phyloP scores from a whole-genome alignment of 2,888 invertebrate genomes.

The Automeris io region DNA sequence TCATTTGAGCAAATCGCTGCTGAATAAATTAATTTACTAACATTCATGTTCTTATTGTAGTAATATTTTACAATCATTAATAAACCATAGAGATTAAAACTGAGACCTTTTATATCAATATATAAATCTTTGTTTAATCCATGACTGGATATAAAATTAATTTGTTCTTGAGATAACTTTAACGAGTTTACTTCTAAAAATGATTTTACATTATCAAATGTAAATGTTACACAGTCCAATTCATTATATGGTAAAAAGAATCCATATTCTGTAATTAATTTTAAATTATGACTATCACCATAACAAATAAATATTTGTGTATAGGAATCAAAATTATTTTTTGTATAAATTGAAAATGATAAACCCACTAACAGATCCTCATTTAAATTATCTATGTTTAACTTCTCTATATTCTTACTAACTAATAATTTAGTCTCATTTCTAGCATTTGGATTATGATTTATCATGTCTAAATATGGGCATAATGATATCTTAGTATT shows the following conservation, averaged over 20 bases:
- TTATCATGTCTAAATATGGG: constrained; percentile 93
- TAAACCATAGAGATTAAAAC: constrained; percentile 80
- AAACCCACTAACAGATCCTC: constrained; percentile 52
- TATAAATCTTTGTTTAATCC: constrained; percentile 79
- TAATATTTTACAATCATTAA: constrained; percentile 66
- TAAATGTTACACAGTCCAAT: constrained; percentile 80
- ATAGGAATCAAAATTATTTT: constrained; percentile 75
- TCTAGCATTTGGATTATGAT: constrained; percentile 82
- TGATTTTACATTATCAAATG: constrained; percentile 69
- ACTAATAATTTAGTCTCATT: constrained; percentile 70
- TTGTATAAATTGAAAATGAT: constrained; percentile 65
- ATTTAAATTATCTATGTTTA: constrained; percentile 40
- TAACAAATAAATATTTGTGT: constrained; percentile 93
- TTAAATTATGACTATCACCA: constrained; percentile 87
- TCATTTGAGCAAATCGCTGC: constrained; percentile 60
- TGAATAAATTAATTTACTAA: constrained; percentile 61
- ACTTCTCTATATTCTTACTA: constrained; percentile 42
- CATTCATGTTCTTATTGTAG: constrained; percentile 52
- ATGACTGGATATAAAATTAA: constrained; percentile 80
- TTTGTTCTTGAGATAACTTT: constrained; percentile 74
- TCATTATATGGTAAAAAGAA: constrained; percentile 84
- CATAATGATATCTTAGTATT: constrained; percentile 85
- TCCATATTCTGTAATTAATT: constrained; percentile 91
- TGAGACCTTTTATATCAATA: constrained; percentile 78
- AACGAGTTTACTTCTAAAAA: constrained; percentile 48